Conservation (phyloP, 2,113 vertebrate species). For the Brachypteracias leptosomus region DNA sequence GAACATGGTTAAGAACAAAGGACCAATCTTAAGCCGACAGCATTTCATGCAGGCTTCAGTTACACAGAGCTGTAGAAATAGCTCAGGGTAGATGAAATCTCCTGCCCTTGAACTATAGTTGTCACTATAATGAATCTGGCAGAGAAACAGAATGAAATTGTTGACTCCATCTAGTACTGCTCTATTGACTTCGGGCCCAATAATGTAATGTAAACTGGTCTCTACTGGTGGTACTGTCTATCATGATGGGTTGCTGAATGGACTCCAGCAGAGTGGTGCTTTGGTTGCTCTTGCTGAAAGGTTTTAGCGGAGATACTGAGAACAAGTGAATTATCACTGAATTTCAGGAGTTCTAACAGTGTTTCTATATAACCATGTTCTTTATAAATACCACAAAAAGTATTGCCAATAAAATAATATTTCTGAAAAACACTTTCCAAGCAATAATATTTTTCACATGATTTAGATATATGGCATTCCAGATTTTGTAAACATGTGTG, state of each 20-base stretch:
- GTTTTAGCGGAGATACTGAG: background rate
- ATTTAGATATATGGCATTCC: background rate
- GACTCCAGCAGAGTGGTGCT: too few species aligned
- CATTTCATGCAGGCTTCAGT: background rate
- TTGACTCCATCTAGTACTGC: background rate
- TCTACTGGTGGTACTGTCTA: background rate
- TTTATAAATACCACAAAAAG: background rate
- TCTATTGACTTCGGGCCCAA: background rate
- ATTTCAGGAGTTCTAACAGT: background rate
- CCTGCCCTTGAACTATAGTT: background rate
- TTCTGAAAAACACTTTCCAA: background rate
- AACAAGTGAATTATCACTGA: background rate
- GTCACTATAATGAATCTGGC: background rate
- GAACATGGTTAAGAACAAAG: background rate
- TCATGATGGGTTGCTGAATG: background rate
- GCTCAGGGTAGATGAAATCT: background rate
- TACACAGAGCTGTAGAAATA: background rate
- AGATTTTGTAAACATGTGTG: background rate
- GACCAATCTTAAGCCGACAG: background rate
- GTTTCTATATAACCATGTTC: background rate
- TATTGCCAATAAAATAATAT: background rate
- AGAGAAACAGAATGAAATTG: background rate
- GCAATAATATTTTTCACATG: background rate
- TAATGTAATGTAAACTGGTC: background rate
- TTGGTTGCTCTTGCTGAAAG: background rate